A percentile compares a stretch with the other conserved stretches of the same genome.
phyloP scores from a whole-genome alignment of 2,797 vertebrate genomes.

The Melanogrammus aeglefinus region DNA sequence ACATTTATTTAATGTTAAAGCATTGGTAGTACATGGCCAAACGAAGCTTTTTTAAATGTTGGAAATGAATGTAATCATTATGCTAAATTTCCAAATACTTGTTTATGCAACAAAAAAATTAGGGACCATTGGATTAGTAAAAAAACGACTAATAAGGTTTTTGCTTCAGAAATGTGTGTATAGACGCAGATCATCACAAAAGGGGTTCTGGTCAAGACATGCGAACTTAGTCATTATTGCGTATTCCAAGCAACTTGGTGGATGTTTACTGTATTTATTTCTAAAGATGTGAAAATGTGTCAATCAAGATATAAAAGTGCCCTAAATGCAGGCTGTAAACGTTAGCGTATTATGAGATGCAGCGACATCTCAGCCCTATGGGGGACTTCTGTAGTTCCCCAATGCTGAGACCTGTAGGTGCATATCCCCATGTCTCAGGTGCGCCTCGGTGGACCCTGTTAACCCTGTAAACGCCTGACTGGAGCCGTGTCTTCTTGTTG shows the following conservation, averaged over 20 bases:
- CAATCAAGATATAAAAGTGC: not conserved
- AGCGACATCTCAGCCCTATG: not conserved
- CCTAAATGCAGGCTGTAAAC: not conserved
- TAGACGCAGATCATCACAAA: not conserved
- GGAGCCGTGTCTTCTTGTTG: conserved; percentile 74
- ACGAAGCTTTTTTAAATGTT: not conserved
- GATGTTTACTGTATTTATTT: not conserved
- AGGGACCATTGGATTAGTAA: not conserved
- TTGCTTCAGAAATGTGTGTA: not conserved
- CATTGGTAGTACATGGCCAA: not conserved
- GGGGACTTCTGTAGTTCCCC: conserved; percentile 13
- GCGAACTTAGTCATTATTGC: not conserved
- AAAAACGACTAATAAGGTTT: not conserved
- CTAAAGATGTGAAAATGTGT: not conserved
- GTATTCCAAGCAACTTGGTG: not conserved
- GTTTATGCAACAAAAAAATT: not conserved
- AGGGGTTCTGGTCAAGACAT: not conserved
- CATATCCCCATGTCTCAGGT: conserved; percentile 50
- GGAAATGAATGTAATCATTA: not conserved
- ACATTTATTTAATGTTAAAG: not conserved
- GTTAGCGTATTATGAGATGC: not conserved
- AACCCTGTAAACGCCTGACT: conserved; percentile 67
- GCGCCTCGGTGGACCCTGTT: conserved; percentile 49
- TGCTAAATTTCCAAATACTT: not conserved
- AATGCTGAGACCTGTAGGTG: conserved; percentile 29